phyloP scores from a whole-genome alignment of 1,140 invertebrate genomes.

The Triops longicaudatus region DNA sequence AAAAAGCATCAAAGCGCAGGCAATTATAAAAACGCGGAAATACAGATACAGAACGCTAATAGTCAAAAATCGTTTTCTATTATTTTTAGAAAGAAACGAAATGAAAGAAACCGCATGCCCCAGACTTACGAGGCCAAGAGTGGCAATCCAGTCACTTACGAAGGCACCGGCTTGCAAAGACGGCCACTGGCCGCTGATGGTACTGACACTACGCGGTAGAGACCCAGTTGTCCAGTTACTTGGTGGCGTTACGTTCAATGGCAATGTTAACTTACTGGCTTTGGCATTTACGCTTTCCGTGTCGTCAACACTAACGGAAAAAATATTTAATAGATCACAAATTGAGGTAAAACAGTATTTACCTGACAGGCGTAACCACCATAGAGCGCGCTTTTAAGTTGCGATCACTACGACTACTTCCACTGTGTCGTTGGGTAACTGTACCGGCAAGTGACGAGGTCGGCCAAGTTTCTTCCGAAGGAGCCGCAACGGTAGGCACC shows the following conservation, averaged over 20 bases:
- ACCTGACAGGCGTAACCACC: conserved; percentile 33
- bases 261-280: background rate
- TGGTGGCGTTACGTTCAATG: background rate
- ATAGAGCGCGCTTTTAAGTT: conserved; percentile 34
- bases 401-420: background rate
- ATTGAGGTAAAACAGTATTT: background rate
- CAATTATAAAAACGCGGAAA: conserved; percentile 17
- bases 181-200: conserved; percentile 14
- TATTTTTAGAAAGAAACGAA: conserved; percentile 19
- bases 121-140: conserved; percentile 24
- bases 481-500: background rate
- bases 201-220: conserved; percentile 20
- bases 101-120: conserved; percentile 19
- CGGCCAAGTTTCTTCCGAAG: background rate
- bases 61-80: background rate
- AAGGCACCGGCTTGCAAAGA: conserved; percentile 23
- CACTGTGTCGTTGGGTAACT: background rate
- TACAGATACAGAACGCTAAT: conserved; percentile 6
- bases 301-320: background rate
- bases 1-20: background rate
- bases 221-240: conserved; percentile 1
- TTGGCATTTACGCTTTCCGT: background rate
- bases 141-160: conserved; percentile 25
- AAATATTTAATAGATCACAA: background rate
- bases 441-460: background rate